Evolutionary conservation across 2,797 vertebrate genomes (phyloP), one percentile per base, ranked within the genome.

Genomic region (Acanthurus tractus): DNA sequence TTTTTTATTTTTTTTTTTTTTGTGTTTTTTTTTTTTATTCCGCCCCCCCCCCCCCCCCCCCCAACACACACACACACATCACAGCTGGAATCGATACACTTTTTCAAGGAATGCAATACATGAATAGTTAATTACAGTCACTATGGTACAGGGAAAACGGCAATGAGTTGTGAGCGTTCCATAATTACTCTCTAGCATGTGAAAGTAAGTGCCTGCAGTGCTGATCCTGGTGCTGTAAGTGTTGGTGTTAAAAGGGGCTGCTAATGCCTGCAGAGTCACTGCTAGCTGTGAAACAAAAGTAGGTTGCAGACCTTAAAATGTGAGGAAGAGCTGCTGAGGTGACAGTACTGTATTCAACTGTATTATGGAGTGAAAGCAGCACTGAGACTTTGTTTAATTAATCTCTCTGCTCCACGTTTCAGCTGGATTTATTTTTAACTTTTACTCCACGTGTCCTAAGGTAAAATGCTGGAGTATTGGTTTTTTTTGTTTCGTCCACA

Each of bases 151-250:
- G 80, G 80, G 87, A 87, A 73, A 86, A 83, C 40, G 36, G 52
- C 79, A 74, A 67, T 70, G 81, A 86, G 73, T 84, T 85, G 78
- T 69, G 42, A 81, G 71, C 14, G 49, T 85, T 84, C 82, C 23
- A 64, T 93, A 93, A 94, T 93, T 92, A 93, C 83, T 88, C 88
- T 86, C 74, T 71, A 69, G 82, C 76, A 70, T 78, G 86, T 84
- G 83, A 81, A 88, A 87, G 82, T 76, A 81, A 81, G 83, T 77
- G 90, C 89, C 84, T 87, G 82, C 76, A 63, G 85, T 76, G 76
- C 78, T 70, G 74, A 64, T 81, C 67, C 70, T n/a, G 50, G 68
- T 49, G 83, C 67, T 77, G 87, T 29, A 44, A 82, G 67, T 81
- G 81, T 68, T 54, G 73, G 74, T 70, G 71, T 87, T 86, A 73